Conservation (phyloP, 2,888 invertebrate genomes). For the Baccha elongata region DNA sequence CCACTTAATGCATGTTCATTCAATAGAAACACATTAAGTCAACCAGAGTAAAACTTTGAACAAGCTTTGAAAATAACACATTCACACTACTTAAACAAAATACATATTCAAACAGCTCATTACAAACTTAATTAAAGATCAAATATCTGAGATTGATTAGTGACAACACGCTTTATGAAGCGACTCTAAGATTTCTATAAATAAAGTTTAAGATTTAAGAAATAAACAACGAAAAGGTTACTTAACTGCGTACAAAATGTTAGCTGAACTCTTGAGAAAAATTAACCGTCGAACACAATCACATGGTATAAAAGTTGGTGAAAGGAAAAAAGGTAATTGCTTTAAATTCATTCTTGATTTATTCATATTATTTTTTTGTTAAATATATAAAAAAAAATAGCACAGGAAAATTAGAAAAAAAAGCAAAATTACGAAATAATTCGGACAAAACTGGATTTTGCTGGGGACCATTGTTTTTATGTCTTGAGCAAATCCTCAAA, state of each 20-base stretch:
- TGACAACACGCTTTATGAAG: too few species aligned
- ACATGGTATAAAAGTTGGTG: conserved; percentile 19
- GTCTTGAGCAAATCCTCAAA: too few species aligned
- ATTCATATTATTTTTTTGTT: too few species aligned
- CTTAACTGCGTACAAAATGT: conserved; percentile 45
- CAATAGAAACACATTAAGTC: conserved; percentile 26
- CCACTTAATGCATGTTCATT: conserved; percentile 47
- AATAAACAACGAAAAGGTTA: conserved; percentile 15
- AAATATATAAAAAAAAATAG: too few species aligned
- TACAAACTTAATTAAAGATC: background rate
- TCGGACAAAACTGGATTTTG: too few species aligned
- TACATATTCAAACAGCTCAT: background rate
- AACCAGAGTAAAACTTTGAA: conserved; percentile 51
- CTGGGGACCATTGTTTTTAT: too few species aligned
- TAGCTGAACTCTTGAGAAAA: conserved; percentile 56
- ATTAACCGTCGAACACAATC: conserved; percentile 41
- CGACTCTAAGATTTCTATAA: too few species aligned
- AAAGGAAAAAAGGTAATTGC: conserved; percentile 45
- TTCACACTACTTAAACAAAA: conserved; percentile 10
- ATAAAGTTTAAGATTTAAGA: background rate
- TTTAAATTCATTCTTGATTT: too few species aligned
- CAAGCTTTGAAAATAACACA: too few species aligned
- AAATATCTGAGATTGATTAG: conserved; percentile 2
- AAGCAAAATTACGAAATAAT: too few species aligned
- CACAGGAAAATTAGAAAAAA: too few species aligned